Base-by-base conservation (phyloP, 1,140 invertebrate genomes). In the Formica exsecta region DNA sequence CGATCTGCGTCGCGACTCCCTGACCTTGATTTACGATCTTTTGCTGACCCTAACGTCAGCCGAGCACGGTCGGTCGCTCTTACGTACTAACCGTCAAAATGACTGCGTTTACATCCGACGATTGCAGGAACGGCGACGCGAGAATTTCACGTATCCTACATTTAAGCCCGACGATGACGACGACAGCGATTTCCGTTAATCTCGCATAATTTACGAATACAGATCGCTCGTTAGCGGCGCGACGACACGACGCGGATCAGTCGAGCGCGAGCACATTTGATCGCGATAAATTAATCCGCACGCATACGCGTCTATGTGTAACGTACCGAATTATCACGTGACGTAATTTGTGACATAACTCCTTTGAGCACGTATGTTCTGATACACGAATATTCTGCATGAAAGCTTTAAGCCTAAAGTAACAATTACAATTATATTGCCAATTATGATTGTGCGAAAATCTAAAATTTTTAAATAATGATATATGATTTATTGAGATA, bases 1-100 rank as follows among this genome's bases (percentile, higher is more conserved):
- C 68, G 54, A 70, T 83, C 66, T 77, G 36, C 73, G 54, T 41
- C 75, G 86, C 44, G 59, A 62, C 32, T 32, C 57, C 68, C 7
- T 57, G 86, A 86, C 86, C 86, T 87, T 87, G 86, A 87, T 87
- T 87, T 86, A 87, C 76, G 85, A 86, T 87, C 75, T 87, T 86
- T 87, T 57, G 86, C 68, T 87, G 86, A 87, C 84, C 86, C 76
- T 79, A 86, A 74, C 84, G 84, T 86, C 84, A 80, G 22, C 64
- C 75, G 51, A 44, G 48, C 36, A 16, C n/a, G 41, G 77, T 7
- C 16, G 48, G 32, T 22, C 22, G 64, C 64, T 29, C 77, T 57
- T 65, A 57, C 77, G 57, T 79, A 57, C 61, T 11, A 36, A 75
- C 83, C 48, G n/a, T 80, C 76, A 48, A 59, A 77, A 59, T 22